Evolutionary conservation across 2,888 invertebrate species (phyloP), one percentile per base, ranked within the genome.

Genomic region (Eristalis arbustorum): DNA sequence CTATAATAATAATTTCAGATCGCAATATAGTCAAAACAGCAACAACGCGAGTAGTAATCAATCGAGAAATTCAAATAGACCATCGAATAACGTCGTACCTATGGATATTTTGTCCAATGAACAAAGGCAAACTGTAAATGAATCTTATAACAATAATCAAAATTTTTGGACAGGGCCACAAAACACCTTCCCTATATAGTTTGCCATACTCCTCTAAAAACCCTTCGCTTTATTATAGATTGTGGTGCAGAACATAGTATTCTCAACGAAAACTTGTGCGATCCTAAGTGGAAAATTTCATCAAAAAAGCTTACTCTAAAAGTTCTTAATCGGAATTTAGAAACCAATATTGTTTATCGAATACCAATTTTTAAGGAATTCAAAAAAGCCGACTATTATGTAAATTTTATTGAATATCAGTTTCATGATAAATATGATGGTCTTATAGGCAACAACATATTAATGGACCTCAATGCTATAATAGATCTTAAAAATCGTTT

Each of bases 391-490:
- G n/a, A 74, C 1, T 31, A 74, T 4, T 34, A 18, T 10, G 49
- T 56, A 13, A 42, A 72, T 22, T 56, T 64, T 14, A 42, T 63
- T 1, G 63, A 63, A 14, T 73, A 31, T 13, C 56, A 49, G 31
- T 57, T 64, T 57, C 64, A 56, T 22, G 34, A 34, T n/a, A 42
- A 28, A n/a, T 67, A 49, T 18, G 79, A 82, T 57, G 82, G 82
- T 23, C 63, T 84, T 6, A 56, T 88, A 18, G 88, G 76, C 2
- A 84, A 78, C 8, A 80, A 88, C 31, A 76, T 84, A 22, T 31
- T 88, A 1, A 34, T 31, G 25, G 61, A 64, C 14, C 61, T 78
- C 37, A 74, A 66, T 49, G 77, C 88, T 1, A 69, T 62, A 34
- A 81, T 84, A 22, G 72, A 88, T 78, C 81, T 75, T 8, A 40